Evolutionary conservation across 2,797 vertebrate species (phyloP).

Genomic region (Pipistrellus pygmaeus): DNA sequence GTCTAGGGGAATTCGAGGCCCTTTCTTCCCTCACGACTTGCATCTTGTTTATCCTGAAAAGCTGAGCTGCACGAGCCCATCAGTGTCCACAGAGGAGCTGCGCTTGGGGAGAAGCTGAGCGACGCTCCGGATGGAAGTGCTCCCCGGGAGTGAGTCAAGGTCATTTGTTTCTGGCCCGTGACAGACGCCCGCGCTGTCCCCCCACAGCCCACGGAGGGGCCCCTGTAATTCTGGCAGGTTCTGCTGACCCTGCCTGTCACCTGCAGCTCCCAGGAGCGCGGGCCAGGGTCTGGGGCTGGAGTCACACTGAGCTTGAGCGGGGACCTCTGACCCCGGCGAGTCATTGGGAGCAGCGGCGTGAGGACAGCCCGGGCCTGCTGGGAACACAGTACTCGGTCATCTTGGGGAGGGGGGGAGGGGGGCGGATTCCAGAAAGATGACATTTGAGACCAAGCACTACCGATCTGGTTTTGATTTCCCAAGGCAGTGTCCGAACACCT

Average conservation of each 20-base stretch:
- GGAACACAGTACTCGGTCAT: slow-evolving; percentile 10
- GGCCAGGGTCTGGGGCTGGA: slow-evolving; percentile 54
- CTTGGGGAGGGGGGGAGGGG: background rate
- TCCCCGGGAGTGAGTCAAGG: background rate
- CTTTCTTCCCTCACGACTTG: background rate
- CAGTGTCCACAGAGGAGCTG: background rate
- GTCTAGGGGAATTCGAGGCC: background rate
- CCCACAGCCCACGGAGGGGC: slow-evolving; percentile 63
- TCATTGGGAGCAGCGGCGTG: background rate
- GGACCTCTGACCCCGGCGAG: slow-evolving; percentile 64
- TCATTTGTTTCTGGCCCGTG: slow-evolving; percentile 51
- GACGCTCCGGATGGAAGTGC: background rate
- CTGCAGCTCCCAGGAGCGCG: slow-evolving; percentile 34
- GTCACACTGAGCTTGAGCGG: slow-evolving; percentile 35
- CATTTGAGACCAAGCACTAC: slow-evolving; percentile 14
- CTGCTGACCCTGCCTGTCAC: slow-evolving; percentile 62
- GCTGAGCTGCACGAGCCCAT: background rate
- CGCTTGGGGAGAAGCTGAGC: background rate
- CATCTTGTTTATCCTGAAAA: background rate
- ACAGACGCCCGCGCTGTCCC: slow-evolving; percentile 63
- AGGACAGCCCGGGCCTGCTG: slow-evolving; percentile 55
- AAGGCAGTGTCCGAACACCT: background rate
- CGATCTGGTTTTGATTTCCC: background rate
- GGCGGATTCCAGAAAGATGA: background rate
- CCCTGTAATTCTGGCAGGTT: slow-evolving; percentile 45